Conservation (phyloP, 2,797 vertebrate species). For the Eleutherodactylus coqui region DNA sequence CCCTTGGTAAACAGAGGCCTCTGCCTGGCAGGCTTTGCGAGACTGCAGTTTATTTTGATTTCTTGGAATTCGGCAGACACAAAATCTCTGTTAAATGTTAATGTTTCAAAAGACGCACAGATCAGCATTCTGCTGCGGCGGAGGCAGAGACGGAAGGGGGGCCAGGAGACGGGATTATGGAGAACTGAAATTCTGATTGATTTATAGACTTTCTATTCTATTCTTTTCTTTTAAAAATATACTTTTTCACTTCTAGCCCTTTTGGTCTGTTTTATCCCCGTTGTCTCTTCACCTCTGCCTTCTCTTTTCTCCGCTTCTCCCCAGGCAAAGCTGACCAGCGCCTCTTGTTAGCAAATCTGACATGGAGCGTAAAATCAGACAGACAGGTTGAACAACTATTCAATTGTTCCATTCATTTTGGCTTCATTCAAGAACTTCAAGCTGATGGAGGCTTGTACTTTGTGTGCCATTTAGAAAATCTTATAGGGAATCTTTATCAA, state of each 20-base stretch:
- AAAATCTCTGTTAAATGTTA: conserved; percentile 78
- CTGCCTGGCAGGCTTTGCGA: conserved; percentile 70
- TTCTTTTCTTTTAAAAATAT: conserved; percentile 1
- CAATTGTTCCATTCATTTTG: conserved; percentile 54
- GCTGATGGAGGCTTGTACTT: conserved; percentile 36
- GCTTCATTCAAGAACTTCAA: conserved; percentile 49
- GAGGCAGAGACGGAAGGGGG: conserved; percentile 31
- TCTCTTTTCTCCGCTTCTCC: conserved; percentile 44
- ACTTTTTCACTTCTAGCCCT: conserved; percentile 32
- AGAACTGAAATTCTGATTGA: conserved; percentile 38
- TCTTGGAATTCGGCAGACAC: conserved; percentile 76
- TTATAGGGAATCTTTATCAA: conserved; percentile 56
- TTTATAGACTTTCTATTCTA: conserved; percentile 58
- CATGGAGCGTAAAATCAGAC: conserved; percentile 51
- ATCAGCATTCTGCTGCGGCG: conserved; percentile 69
- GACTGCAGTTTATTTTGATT: conserved; percentile 74
- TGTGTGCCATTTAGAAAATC: conserved; percentile 21
- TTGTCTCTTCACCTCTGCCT: conserved; percentile 46
- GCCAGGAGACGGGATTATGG: conserved; percentile 51
- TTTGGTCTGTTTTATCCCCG: conserved; percentile 46
- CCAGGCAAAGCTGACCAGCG: conserved; percentile 48
- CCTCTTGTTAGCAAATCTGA: conserved; percentile 49
- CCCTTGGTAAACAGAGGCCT: conserved; percentile 70
- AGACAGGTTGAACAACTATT: conserved; percentile 59
- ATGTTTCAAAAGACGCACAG: conserved; percentile 71